Evolutionary conservation across 2,113 vertebrate species (phyloP).

Genomic region (Clinocottus analis): DNA sequence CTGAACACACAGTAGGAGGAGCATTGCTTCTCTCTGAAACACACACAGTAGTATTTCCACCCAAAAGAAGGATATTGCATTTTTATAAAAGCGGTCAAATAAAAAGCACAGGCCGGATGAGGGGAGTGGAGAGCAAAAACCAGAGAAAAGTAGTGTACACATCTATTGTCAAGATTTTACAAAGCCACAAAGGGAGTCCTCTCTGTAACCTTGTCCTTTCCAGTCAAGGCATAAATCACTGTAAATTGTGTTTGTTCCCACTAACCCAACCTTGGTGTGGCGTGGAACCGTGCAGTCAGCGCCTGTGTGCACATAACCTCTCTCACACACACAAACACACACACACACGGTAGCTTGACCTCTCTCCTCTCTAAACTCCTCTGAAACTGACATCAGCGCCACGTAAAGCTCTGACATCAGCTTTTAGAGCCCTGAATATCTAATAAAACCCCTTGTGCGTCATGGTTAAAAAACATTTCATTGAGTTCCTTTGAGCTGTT

Average conservation of each 20-base stretch:
- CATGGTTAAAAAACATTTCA: slow-evolving; percentile 18
- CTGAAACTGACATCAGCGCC: slow-evolving; percentile 51
- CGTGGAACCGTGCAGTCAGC: slow-evolving; percentile 69
- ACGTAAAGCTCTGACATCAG: slow-evolving; percentile 55
- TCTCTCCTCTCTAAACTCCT: slow-evolving; percentile 47
- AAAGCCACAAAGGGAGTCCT: slow-evolving; percentile 42
- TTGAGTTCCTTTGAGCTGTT: neutral
- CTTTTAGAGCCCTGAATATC: slow-evolving; percentile 31
- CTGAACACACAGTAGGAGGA: slow-evolving; percentile 29
- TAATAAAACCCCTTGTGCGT: slow-evolving; percentile 13
- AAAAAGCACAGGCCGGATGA: neutral
- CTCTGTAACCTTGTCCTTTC: slow-evolving; percentile 62
- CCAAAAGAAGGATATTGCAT: neutral
- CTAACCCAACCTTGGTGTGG: slow-evolving; percentile 69
- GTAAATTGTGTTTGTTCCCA: slow-evolving; percentile 76
- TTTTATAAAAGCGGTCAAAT: slow-evolving; percentile 20
- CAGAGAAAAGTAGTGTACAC: neutral
- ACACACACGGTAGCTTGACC: slow-evolving; percentile 56
- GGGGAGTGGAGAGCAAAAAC: neutral
- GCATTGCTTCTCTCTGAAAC: slow-evolving; percentile 16
- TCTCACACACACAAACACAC: slow-evolving; percentile 26
- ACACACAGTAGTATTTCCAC: slow-evolving; percentile 7
- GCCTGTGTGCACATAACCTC: slow-evolving; percentile 45
- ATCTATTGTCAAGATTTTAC: slow-evolving; percentile 44
- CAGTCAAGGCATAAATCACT: slow-evolving; percentile 70